Base-by-base conservation (phyloP, 2,113 vertebrate species). In the Gasterosteus nipponicus region DNA sequence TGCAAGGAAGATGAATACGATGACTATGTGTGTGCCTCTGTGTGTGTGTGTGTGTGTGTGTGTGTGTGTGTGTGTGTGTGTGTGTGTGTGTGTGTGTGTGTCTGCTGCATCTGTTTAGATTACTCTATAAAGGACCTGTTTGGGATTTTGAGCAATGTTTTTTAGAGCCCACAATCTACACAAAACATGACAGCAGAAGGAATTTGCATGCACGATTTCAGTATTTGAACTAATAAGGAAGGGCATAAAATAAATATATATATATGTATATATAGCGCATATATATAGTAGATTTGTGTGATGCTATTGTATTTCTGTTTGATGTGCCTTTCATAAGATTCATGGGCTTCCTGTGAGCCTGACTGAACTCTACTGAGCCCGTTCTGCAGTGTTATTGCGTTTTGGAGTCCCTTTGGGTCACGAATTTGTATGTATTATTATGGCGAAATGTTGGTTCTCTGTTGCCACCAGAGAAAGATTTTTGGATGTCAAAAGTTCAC, bases 61-160 rank as follows among this genome's bases (percentile, higher is more conserved):
- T 54, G 53, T 54, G 22, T 54, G 10, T 54, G 22, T 26, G 51
- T 53, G 58, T 60, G 16, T 35, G 9, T 53, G 49, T 53, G n/a
- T n/a, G n/a, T n/a, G n/a, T n/a, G n/a, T n/a, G n/a, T n/a, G n/a
- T n/a, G n/a, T n/a, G n/a, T n/a, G n/a, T n/a, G n/a, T 10, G 44
- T 10, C 3, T 1, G 2, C 3, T 64, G 15, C 73, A 9, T 41
- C 64, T 71, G 35, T 72, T 26, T 72, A 67, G 70, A 53, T 80
- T 78, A 67, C 41, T n/a, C 60, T 46, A 42, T 62, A 51, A 51
- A 96, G 96, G 89, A 96, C 96, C 88, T 95, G 94, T 95, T 93
- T 95, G 94, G 95, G 95, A 87, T 98, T 97, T 92, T 96, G 96
- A 86, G 95, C 95, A 81, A 96, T 97, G 93, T 97, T 95, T 94